Evolutionary conservation across 1,140 invertebrate genomes (phyloP).

Genomic region (Gonatopus flavifemur): DNA sequence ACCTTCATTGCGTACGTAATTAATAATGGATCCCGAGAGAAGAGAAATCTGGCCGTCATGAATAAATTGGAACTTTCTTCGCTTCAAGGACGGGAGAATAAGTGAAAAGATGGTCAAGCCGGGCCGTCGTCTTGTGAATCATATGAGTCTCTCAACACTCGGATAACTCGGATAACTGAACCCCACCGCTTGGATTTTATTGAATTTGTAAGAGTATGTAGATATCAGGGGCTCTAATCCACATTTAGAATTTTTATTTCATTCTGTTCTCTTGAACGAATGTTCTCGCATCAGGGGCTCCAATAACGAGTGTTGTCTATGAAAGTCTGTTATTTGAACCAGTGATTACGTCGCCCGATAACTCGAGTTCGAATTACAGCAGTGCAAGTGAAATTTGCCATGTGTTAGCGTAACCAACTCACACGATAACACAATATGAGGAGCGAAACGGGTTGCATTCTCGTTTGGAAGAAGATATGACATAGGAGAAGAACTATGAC

Average conservation of each 20-base stretch:
- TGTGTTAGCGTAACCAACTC: no score
- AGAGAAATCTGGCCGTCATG: constrained; percentile 21
- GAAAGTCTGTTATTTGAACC: constrained; percentile 11
- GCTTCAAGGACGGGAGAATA: constrained; percentile 7
- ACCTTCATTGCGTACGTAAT: no score
- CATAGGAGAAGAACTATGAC: no score
- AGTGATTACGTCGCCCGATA: constrained; percentile 12
- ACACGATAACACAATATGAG: constrained; percentile 5
- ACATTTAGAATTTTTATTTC: no score
- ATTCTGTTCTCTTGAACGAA: no score
- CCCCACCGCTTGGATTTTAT: no score
- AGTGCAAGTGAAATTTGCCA: no score
- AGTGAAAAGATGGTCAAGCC: constrained; percentile 16
- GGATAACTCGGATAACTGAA: no score
- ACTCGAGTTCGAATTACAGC: constrained; percentile 9
- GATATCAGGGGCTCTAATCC: no score
- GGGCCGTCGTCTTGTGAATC: constrained; percentile 25
- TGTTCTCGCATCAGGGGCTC: constrained; percentile 11
- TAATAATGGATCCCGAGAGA: constrained; percentile 23
- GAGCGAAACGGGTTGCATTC: constrained; percentile 8
- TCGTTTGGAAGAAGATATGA: constrained; percentile 15
- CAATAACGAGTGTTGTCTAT: not conserved
- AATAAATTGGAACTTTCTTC: constrained; percentile 38
- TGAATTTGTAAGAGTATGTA: no score
- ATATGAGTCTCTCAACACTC: no score